Conservation (phyloP, 2,113 vertebrate species). For the Aythya baeri region DNA sequence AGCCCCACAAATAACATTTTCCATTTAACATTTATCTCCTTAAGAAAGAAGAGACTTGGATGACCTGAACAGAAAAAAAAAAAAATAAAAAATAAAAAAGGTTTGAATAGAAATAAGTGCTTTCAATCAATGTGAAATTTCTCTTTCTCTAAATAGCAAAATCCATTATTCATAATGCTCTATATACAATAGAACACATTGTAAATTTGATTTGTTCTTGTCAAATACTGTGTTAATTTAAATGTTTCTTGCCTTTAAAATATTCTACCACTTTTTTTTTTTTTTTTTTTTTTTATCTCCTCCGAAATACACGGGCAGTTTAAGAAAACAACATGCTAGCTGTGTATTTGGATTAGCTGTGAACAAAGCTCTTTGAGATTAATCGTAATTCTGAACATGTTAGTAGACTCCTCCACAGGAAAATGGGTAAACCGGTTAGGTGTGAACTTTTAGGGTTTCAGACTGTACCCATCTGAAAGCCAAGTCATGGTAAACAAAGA, state of each 20-base stretch:
- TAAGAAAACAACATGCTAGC: background rate
- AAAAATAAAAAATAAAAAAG: background rate
- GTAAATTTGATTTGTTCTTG: background rate
- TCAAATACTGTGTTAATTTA: background rate
- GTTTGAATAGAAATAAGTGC: background rate
- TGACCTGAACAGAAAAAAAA: background rate
- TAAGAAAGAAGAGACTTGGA: background rate
- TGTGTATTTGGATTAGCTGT: background rate
- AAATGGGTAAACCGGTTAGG: background rate
- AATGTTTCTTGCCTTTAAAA: background rate
- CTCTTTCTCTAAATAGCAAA: background rate
- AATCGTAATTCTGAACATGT: background rate
- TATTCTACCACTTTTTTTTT: background rate
- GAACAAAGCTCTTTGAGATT: background rate
- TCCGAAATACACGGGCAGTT: background rate
- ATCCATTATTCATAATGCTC: background rate
- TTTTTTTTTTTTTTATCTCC: background rate
- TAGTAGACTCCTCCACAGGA: background rate
- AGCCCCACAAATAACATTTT: background rate
- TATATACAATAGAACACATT: background rate
- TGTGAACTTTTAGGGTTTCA: background rate
- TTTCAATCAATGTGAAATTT: background rate
- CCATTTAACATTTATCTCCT: background rate
- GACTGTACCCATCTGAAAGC: background rate
- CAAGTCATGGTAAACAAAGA: fast-evolving